phyloP scores from a whole-genome alignment of 2,888 invertebrate species.

The Drosophila mulleri region DNA sequence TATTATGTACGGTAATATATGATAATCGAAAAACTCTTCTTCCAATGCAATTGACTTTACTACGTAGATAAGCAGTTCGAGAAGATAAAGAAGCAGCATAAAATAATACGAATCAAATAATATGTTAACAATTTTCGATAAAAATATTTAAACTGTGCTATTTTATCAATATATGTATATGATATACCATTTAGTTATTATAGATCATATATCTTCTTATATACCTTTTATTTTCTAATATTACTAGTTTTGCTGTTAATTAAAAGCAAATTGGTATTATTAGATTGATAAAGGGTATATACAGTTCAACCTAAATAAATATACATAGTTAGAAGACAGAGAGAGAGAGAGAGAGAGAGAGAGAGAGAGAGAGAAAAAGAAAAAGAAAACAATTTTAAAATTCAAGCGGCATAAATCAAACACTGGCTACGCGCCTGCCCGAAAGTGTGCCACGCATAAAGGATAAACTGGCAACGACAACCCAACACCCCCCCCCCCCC shows the following conservation, averaged over 20 bases:
- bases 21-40: too few relatives aligned
- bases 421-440: conserved; percentile 67
- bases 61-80: too few relatives aligned
- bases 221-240: not conserved
- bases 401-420: conserved; percentile 80
- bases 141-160: too few relatives aligned
- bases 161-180: too few relatives aligned
- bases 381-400: conserved; percentile 68
- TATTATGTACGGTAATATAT: too few relatives aligned
- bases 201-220: not conserved
- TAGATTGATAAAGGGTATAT: not conserved
- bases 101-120: too few relatives aligned
- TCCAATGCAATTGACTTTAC: too few relatives aligned
- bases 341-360: not conserved
- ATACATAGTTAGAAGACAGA: not conserved
- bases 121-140: too few relatives aligned
- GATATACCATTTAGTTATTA: too few relatives aligned
- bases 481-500: not conserved
- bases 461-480: conserved; percentile 64
- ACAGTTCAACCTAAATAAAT: not conserved
- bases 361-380: not conserved
- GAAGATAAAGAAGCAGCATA: too few relatives aligned
- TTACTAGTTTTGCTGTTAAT: not conserved
- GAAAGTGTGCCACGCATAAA: conserved; percentile 68
- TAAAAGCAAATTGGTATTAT: not conserved